Conservation (phyloP, 2,888 invertebrate species). For the Patella ulyssiponensis region DNA sequence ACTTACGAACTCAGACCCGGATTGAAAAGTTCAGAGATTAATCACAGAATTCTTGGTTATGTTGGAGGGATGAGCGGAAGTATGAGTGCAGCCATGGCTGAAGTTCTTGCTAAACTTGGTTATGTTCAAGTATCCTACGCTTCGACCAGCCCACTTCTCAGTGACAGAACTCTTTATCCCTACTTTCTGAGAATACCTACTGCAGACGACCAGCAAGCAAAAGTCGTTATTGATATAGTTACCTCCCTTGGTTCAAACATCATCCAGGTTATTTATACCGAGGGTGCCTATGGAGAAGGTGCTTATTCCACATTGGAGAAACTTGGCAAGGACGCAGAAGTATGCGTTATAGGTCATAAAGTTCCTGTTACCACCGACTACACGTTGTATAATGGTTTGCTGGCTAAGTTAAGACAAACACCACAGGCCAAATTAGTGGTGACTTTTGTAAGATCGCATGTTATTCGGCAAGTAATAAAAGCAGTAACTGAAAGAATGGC, state of each 20-base stretch:
- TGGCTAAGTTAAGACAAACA: neutral
- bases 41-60: neutral
- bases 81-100: neutral
- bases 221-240: neutral
- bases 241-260: neutral
- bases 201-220: neutral
- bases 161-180: neutral
- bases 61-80: neutral
- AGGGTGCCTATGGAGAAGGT: neutral
- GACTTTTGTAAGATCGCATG: neutral
- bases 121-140: neutral
- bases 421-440: neutral
- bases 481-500: neutral
- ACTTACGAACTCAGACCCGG: neutral
- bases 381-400: neutral
- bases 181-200: conserved; percentile 4
- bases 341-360: neutral
- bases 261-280: neutral
- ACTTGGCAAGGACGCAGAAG: neutral
- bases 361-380: neutral
- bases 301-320: neutral
- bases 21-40: neutral
- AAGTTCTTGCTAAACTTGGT: neutral
- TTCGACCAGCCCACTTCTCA: neutral
- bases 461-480: neutral